phyloP scores from a whole-genome alignment of 2,888 invertebrate genomes.

The Mystacides longicornis region DNA sequence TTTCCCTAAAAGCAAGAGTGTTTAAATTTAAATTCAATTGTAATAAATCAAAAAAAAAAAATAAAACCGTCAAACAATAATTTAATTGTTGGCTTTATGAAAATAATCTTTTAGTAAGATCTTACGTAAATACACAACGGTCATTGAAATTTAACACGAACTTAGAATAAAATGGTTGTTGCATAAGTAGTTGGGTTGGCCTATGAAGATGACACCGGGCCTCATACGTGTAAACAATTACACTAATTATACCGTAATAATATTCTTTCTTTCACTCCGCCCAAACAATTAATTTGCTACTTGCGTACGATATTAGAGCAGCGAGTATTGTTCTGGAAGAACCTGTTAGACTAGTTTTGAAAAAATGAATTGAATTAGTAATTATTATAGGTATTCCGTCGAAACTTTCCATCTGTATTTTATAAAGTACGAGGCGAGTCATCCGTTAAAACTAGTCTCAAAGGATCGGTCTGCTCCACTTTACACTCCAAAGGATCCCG shows the following conservation, averaged over 20 bases:
- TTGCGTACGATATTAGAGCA: not conserved
- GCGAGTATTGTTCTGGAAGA: conserved; percentile 7
- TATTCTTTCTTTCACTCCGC: not conserved
- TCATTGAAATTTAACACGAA: not conserved
- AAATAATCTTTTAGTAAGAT: not conserved
- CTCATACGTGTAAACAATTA: conserved; percentile 1
- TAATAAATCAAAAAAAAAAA: too few species aligned
- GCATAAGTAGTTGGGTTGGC: too few species aligned
- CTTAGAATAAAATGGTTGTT: not conserved
- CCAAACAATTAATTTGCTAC: not conserved
- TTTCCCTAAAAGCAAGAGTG: too few species aligned
- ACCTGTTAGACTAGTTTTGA: conserved; percentile 5
- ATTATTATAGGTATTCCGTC: conserved; percentile 17
- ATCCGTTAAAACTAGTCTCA: conserved; percentile 11
- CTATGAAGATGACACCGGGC: not conserved
- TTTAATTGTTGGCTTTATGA: too few species aligned
- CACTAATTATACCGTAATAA: not conserved
- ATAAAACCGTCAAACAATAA: too few species aligned
- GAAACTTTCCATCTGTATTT: conserved; percentile 17
- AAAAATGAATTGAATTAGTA: too few species aligned
- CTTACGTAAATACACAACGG: not conserved
- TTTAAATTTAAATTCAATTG: too few species aligned
- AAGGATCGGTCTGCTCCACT: conserved; percentile 22
- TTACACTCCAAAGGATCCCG: conserved; percentile 13
- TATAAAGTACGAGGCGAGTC: conserved; percentile 11